A percentile compares a stretch with the other conserved stretches of the same genome.
Conservation (phyloP, 2,113 vertebrate genomes). For the Neomonachus schauinslandi region DNA sequence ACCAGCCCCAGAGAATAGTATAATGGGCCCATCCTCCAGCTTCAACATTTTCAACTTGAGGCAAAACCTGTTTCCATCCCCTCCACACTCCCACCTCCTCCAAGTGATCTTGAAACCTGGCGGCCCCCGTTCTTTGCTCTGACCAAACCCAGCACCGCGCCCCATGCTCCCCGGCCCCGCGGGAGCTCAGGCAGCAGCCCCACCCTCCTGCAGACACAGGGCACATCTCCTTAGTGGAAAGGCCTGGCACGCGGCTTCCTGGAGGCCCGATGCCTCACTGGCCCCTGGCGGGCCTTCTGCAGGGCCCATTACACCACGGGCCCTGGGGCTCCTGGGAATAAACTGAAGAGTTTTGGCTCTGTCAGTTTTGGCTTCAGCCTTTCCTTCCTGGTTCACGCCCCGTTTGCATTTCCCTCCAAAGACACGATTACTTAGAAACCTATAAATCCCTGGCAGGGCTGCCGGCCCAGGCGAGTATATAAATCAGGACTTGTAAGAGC, state of each 20-base stretch:
- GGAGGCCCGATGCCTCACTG: rapidly evolving
- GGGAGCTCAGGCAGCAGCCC: background rate
- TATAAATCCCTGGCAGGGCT: conserved; percentile 58
- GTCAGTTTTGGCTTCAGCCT: background rate
- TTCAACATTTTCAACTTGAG: background rate
- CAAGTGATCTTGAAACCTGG: background rate
- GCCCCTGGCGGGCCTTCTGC: background rate
- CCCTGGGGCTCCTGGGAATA: background rate
- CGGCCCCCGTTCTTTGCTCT: background rate
- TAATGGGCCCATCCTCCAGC: background rate
- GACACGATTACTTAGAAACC: conserved; percentile 64
- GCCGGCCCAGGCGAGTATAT: background rate
- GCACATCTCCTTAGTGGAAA: rapidly evolving
- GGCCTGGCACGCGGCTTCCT: background rate
- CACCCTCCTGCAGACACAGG: background rate
- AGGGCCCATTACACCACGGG: rapidly evolving
- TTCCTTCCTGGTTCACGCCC: background rate
- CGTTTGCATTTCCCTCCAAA: conserved; percentile 34
- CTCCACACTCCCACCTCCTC: rapidly evolving
- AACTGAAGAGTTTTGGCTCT: background rate
- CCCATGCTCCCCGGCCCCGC: rapidly evolving
- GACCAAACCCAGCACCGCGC: background rate
- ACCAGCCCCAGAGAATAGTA: rapidly evolving
- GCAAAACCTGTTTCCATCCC: background rate
- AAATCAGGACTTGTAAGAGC: conserved; percentile 51